Evolutionary conservation across 2,797 vertebrate species (phyloP).

Genomic region (Epinephelus coioides): DNA sequence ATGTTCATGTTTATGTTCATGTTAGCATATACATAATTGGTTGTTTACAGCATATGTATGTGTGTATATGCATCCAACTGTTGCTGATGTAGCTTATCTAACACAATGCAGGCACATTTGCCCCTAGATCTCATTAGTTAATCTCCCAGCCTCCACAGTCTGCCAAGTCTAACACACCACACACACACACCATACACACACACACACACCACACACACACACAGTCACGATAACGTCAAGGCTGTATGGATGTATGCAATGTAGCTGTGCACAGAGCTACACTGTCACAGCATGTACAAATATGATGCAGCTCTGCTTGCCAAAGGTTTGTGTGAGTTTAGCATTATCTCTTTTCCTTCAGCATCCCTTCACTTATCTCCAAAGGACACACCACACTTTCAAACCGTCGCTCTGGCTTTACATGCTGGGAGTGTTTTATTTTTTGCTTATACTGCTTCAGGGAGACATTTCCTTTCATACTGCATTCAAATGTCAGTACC

Average conservation of each 20-base stretch:
- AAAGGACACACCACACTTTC: slow-evolving; percentile 10
- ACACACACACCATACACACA: neutral
- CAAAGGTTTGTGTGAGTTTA: slow-evolving; percentile 12
- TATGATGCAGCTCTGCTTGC: neutral
- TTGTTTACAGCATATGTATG: neutral
- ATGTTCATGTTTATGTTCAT: neutral
- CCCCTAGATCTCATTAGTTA: slow-evolving; percentile 34
- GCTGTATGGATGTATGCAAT: neutral
- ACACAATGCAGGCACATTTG: slow-evolving; percentile 37
- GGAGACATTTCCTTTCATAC: neutral
- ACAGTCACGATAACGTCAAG: neutral
- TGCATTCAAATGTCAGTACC: neutral
- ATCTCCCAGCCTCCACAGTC: slow-evolving; percentile 21
- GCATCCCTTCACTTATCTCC: slow-evolving; percentile 38
- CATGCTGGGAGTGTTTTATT: neutral
- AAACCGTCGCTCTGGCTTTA: neutral
- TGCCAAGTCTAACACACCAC: slow-evolving; percentile 25
- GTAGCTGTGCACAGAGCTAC: neutral
- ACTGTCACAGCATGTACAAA: neutral
- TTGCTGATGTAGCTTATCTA: slow-evolving; percentile 48
- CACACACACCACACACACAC: slow-evolving; percentile 21
- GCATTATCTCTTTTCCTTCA: slow-evolving; percentile 32
- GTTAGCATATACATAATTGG: neutral
- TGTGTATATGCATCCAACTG: slow-evolving; percentile 16
- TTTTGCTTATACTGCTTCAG: neutral